Base-by-base conservation (phyloP, 2,888 invertebrate genomes). In the Dryocosmus kuriphilus region DNA sequence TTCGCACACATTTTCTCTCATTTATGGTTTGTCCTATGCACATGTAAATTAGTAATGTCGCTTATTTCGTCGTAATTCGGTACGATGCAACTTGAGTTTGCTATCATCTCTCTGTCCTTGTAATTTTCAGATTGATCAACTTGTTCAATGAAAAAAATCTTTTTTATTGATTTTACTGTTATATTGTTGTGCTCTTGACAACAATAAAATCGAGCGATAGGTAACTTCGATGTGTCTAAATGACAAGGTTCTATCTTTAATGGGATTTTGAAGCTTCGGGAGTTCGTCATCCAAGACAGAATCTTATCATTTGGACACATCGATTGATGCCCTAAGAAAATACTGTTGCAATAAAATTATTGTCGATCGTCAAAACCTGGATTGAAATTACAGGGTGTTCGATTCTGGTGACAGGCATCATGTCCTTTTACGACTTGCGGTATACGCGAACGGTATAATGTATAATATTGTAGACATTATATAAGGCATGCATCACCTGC, bases 401-500 rank as follows among this genome's bases (percentile, higher is more conserved):
- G 41, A 65, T 38, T 65, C 22, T 41, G 65, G 22, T 62, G 75
- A 75, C 65, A 75, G 65, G 27, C 65, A 41, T 77, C 71, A 74
- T 75, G 77, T 79, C 76, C 80, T 74, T 76, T 77, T 81, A 77
- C 75, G 57, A 81, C 81, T 78, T 81, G 76, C 77, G 61, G 77
- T 79, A 77, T 82, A 83, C 78, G 78, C 82, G 80, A 82, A 80
- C 77, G 83, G 78, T 81, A 81, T 82, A 46, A 57, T 57, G 79
- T 85, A 81, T 80, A 83, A 84, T 84, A 85, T 86, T 86, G 85
- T 84, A 86, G 83, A 86, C 84, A 82, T 81, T 85, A 86, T 88
- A 87, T 89, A 89, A 89, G 89, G 89, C 89, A 89, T 89, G 88
- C 87, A 88, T 88, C 88, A 88, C 88, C 86, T 85, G 85, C 85